phyloP scores from a whole-genome alignment of 2,113 vertebrate genomes.

The Nibea albiflora region DNA sequence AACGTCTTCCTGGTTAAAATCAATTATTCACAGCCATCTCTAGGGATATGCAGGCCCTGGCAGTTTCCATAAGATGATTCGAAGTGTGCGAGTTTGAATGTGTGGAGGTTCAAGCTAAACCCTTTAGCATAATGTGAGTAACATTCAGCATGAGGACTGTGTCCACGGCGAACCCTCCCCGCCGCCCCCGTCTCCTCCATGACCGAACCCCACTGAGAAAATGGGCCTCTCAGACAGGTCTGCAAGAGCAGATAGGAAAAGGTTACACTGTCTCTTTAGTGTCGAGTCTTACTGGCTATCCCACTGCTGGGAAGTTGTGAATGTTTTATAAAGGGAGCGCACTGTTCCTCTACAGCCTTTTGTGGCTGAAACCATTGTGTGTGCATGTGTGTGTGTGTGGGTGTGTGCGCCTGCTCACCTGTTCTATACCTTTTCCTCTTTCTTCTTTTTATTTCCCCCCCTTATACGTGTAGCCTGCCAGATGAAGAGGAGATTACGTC shows the following conservation, averaged over 20 bases:
- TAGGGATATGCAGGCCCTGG: conserved; percentile 60
- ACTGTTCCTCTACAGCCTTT: background rate
- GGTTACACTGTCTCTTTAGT: conserved; percentile 34
- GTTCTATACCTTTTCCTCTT: background rate
- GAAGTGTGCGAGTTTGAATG: conserved; percentile 22
- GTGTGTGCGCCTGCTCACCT: background rate
- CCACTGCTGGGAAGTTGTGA: conserved; percentile 44
- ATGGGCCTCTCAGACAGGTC: conserved; percentile 45
- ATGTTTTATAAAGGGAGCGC: conserved; percentile 39
- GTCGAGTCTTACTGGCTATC: background rate
- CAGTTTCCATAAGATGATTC: conserved; percentile 62
- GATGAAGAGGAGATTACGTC: background rate
- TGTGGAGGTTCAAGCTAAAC: conserved; percentile 47
- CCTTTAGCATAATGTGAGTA: conserved; percentile 53
- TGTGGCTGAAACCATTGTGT: conserved; percentile 2
- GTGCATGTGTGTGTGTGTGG: background rate
- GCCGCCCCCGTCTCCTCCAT: conserved; percentile 24
- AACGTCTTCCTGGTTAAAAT: conserved; percentile 73
- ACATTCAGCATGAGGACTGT: conserved; percentile 40
- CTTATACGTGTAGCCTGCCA: too few relatives aligned
- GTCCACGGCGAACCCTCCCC: conserved; percentile 22
- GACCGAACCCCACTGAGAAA: conserved; percentile 51
- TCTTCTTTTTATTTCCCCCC: background rate
- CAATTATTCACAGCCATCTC: conserved; percentile 77
- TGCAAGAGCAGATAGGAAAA: conserved; percentile 68